Evolutionary conservation across 2,888 invertebrate genomes (phyloP), one percentile per base, ranked within the genome.

Genomic region (Ophion ellenae): DNA sequence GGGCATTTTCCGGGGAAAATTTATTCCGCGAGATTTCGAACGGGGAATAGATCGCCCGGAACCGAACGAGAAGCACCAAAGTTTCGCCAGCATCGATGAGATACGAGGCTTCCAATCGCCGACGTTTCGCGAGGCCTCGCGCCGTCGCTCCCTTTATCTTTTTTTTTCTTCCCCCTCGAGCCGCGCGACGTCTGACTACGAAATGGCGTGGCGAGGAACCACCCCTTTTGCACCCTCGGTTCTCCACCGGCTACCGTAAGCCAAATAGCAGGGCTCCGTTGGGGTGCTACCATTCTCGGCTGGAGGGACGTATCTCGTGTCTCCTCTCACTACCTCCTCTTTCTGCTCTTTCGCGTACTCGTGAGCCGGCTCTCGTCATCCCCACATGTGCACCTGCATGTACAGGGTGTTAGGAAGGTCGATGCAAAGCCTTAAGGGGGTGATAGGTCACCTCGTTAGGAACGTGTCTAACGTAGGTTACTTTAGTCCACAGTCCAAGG

Each of bases 141-240:
- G 85, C 69, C 57, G 4, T 83, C 59, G 20, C 74, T 71, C 67
- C 73, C 36, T 59, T 70, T 64, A 45, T 70, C 57, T 67, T n/a
- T 75, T 57, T 75, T 57, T 67, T 69, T 66, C 66, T 61, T 53
- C 32, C 69, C 57, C 59, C 36, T 40, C 73, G 69, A 73, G 61
- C 76, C 77, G 81, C 70, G 76, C 78, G 82, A 86, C 83, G 78
- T 87, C 79, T 82, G 88, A 88, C 88, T 88, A 88, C 86, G 88
- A 88, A 88, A 88, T 88, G 88, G 88, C 88, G 88, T 88, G 88
- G 88, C 87, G 83, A 85, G 83, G 86, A 83, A 85, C 86, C 87
- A 87, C 87, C 87, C 87, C 83, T 87, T 87, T 86, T 86, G 81
- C 84, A 85, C 87, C 85, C 87, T 86, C 80, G 80, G 73, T 64